phyloP scores from a whole-genome alignment of 2,113 vertebrate genomes.

The Callipepla squamata region DNA sequence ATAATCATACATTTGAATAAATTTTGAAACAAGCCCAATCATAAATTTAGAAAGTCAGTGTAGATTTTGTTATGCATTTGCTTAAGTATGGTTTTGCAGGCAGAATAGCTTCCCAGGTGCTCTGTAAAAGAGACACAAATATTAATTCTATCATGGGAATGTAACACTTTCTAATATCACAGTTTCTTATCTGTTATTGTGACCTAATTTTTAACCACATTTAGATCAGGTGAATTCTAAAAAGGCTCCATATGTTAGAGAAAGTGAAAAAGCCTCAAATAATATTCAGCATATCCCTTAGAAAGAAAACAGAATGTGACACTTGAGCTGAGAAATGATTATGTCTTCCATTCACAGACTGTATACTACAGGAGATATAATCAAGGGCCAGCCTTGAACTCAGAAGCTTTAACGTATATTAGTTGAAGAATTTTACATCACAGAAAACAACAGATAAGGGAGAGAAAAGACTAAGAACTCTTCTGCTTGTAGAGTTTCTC shows the following conservation, averaged over 20 bases:
- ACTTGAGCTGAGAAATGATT: not conserved
- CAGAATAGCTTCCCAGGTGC: not conserved
- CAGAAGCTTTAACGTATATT: not conserved
- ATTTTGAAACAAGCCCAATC: not conserved
- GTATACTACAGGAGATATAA: not conserved
- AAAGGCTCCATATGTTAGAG: not conserved
- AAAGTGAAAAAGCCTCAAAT: not conserved
- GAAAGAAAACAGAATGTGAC: not conserved
- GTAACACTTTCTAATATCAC: not conserved
- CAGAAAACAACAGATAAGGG: not conserved
- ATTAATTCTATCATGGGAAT: not conserved
- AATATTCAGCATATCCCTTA: not conserved
- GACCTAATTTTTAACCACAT: not conserved
- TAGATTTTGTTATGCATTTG: not conserved
- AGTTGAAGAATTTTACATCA: not conserved
- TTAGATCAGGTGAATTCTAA: not conserved
- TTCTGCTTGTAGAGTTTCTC: not conserved
- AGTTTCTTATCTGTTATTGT: not conserved
- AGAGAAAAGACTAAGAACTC: not conserved
- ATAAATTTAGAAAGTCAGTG: not conserved
- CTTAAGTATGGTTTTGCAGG: not conserved
- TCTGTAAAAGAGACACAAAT: not conserved
- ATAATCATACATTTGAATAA: not conserved
- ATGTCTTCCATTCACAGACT: not conserved
- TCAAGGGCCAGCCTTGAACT: not conserved